Percentiles rank a stretch among this genome's conserved stretches.
Evolutionary conservation across 2,113 vertebrate species (phyloP).

Genomic region (Bos indicus): DNA sequence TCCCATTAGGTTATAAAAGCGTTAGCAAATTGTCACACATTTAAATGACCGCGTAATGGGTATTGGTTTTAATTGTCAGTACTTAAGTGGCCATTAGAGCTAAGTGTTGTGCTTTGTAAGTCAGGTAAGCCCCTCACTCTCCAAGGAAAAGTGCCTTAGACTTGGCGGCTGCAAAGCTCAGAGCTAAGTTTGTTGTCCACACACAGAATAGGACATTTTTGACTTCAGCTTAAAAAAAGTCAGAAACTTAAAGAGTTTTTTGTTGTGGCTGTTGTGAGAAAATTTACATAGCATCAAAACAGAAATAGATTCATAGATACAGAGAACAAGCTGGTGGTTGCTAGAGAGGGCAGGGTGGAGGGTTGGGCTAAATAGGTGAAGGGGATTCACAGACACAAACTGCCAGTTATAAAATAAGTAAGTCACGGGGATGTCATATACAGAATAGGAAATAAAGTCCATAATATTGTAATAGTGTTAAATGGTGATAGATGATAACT

Average conservation of each 20-base stretch:
- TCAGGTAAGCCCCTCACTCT: conserved; percentile 40
- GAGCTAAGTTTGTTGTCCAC: not conserved
- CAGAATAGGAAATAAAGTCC: not conserved
- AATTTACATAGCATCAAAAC: not conserved
- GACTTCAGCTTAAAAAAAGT: not conserved
- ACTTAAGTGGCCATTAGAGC: conserved; percentile 57
- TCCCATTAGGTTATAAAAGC: conserved; percentile 61
- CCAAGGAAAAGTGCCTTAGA: not conserved
- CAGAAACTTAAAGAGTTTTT: not conserved
- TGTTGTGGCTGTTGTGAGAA: not conserved
- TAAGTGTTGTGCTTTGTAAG: conserved; percentile 55
- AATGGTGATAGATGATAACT: not conserved
- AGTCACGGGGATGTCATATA: not conserved
- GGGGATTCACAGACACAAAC: not conserved
- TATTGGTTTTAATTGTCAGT: conserved; percentile 67
- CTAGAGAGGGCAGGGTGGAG: not conserved
- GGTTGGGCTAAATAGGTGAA: not conserved
- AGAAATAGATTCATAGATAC: not conserved
- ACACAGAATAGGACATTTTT: rapidly evolving
- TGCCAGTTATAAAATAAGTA: not conserved
- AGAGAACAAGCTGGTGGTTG: not conserved
- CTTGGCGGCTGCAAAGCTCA: not conserved
- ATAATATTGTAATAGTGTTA: not conserved
- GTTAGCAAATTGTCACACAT: conserved; percentile 61
- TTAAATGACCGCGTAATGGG: conserved; percentile 69